These are phyloP conservation scores for Sesamia nonagrioides DNA, from an alignment of 1,140 invertebrate genomes.

Conservation along the genomic window DNA sequence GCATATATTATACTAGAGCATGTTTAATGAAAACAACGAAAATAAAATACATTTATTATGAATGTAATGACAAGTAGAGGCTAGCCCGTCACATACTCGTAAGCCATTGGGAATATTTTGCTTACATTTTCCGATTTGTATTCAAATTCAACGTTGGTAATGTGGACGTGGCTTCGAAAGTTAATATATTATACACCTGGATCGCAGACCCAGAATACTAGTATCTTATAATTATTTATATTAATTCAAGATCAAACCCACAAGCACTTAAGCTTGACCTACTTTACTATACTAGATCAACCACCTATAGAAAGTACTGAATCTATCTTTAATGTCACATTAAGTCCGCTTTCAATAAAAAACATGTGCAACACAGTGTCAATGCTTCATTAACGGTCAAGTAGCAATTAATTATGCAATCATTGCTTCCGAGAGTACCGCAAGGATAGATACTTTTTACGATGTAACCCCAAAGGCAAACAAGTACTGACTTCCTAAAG, in stretches of 20 bases:
- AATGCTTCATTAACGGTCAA: constrained; percentile 8
- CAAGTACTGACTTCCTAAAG: constrained; percentile 8
- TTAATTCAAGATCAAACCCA: background rate
- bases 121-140: background rate
- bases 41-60: constrained; percentile 15
- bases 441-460: constrained; percentile 16
- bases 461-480: background rate
- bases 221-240: no score
- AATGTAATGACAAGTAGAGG: constrained; percentile 8
- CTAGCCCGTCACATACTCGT: constrained; percentile 10
- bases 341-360: background rate
- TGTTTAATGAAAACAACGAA: background rate
- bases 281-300: background rate
- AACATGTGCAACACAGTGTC: background rate
- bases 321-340: background rate
- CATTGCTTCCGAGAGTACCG: background rate
- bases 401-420: constrained; percentile 10
- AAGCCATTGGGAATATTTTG: constrained; percentile 8
- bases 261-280: background rate
- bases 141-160: background rate
- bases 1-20: constrained; percentile 4
- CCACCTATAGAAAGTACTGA: background rate
- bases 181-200: no score
- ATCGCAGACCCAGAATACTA: no score
- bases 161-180: background rate